A percentile compares a stretch with the other conserved stretches of the same genome.
Evolutionary conservation across 2,113 vertebrate species (phyloP).

Genomic region (Mus pahari): DNA sequence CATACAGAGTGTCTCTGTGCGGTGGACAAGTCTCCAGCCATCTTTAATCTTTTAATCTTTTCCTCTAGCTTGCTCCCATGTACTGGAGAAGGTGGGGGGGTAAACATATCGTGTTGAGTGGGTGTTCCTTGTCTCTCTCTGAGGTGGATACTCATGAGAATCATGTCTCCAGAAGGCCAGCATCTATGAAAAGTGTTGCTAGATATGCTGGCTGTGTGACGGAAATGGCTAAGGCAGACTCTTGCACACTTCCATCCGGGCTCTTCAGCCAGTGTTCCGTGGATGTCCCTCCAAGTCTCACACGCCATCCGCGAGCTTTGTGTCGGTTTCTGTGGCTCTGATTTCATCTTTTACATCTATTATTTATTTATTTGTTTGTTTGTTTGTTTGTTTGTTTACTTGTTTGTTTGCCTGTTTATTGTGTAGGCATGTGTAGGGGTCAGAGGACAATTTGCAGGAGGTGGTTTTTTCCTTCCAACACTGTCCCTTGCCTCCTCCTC

Average conservation of each 20-base stretch:
- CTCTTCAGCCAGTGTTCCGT: neutral
- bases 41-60: neutral
- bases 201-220: neutral
- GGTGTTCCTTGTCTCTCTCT: neutral
- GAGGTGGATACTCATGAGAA: neutral
- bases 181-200: too few relatives aligned
- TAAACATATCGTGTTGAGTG: too few relatives aligned
- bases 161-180: neutral
- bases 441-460: neutral
- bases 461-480: neutral
- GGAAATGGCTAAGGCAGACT: neutral
- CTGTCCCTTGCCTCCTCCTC: too few relatives aligned
- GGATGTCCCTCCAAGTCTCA: neutral
- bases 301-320: fast-evolving
- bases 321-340: neutral
- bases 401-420: neutral
- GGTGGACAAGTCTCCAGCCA: neutral
- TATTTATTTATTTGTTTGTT: neutral
- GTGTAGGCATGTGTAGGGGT: too few relatives aligned
- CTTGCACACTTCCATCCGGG: neutral
- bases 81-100: neutral
- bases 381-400: neutral
- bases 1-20: neutral
- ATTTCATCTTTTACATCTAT: neutral
- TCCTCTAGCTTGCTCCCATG: neutral